phyloP scores from a whole-genome alignment of 2,113 vertebrate species.

The Terrapene triunguis region DNA sequence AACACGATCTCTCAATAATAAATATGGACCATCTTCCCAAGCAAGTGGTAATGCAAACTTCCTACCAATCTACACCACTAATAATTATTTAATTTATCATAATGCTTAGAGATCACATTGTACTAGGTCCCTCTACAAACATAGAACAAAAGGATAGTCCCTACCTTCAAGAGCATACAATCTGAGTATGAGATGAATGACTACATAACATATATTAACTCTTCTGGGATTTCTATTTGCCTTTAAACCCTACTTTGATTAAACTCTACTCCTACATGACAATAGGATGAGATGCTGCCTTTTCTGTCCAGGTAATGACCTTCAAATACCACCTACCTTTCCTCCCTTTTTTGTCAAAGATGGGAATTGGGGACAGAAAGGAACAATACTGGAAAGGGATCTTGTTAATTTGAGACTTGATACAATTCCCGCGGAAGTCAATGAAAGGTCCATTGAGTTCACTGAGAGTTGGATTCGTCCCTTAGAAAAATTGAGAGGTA shows the following conservation, averaged over 20 bases:
- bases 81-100: no score
- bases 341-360: no score
- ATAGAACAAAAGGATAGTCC: fast-evolving
- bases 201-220: fast-evolving
- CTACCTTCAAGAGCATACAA: not conserved
- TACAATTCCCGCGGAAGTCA: not conserved
- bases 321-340: not conserved
- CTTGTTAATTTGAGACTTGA: not conserved
- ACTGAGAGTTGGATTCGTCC: not conserved
- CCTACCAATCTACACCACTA: no score
- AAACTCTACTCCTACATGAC: not conserved
- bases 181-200: not conserved
- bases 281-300: not conserved
- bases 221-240: not conserved
- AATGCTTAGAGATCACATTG: no score
- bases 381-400: not conserved
- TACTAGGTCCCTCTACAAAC: not conserved
- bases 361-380: no score
- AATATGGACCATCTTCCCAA: no score
- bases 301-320: not conserved
- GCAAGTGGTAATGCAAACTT: no score
- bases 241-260: not conserved
- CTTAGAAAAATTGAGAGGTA: not conserved
- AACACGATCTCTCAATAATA: no score
- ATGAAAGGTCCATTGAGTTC: not conserved